Percentiles rank a stretch among this genome's conserved stretches.
Evolutionary conservation across 2,113 vertebrate species (phyloP).

Genomic region (Atractosteus spatula): DNA sequence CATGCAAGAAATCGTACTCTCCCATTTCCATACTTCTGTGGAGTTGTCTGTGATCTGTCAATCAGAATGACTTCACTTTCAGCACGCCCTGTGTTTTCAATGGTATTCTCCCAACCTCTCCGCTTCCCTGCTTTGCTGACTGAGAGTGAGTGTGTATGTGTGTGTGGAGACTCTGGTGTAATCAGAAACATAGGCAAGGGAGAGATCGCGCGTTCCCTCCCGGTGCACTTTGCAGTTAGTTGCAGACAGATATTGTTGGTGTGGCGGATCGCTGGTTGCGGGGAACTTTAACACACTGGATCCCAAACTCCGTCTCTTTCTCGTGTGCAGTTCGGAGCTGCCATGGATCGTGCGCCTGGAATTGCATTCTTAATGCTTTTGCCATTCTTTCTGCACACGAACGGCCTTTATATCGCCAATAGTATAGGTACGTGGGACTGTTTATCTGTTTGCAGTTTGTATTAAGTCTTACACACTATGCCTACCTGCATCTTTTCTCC

Average conservation of each 20-base stretch:
- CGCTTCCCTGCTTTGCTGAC: conserved; percentile 22
- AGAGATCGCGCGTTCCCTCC: conserved; percentile 62
- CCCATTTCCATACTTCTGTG: conserved; percentile 1
- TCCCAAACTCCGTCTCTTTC: conserved; percentile 74
- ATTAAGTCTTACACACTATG: conserved; percentile 26
- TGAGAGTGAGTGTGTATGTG: conserved; percentile 30
- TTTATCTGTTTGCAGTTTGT: conserved; percentile 44
- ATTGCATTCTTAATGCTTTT: conserved; percentile 69
- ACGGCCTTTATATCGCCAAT: conserved; percentile 77
- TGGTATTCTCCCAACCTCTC: conserved; percentile 35
- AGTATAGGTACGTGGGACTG: conserved; percentile 69
- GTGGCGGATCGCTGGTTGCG: conserved; percentile 69
- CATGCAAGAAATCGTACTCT: conserved; percentile 5
- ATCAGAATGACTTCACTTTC: conserved; percentile 28
- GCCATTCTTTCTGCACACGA: conserved; percentile 70
- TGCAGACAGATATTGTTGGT: conserved; percentile 73
- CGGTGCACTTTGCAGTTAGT: conserved; percentile 77
- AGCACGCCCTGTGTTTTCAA: conserved; percentile 25
- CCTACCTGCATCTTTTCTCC: background rate
- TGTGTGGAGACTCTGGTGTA: conserved; percentile 10
- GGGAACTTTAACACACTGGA: conserved; percentile 78
- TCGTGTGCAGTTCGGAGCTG: conserved; percentile 81
- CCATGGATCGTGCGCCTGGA: conserved; percentile 74
- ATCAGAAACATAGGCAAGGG: conserved; percentile 26
- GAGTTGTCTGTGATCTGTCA: conserved; percentile 36